phyloP scores from a whole-genome alignment of 2,797 vertebrate species.

The Coracias cyanogaster region DNA sequence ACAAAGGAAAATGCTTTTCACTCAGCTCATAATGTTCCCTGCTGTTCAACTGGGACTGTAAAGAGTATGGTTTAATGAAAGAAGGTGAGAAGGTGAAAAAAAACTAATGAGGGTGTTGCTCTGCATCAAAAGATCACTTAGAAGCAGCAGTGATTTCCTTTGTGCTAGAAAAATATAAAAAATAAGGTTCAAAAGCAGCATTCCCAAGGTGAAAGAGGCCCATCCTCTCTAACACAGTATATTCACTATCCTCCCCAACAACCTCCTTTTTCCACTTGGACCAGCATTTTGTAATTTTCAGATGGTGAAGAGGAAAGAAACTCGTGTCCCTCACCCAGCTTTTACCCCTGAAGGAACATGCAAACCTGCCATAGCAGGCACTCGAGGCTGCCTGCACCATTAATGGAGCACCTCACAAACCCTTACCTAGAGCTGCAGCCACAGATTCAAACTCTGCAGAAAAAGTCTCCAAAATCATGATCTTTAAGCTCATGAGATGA shows the following conservation, averaged over 20 bases:
- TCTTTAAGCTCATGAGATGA: not conserved
- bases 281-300: conserved; percentile 21
- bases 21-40: conserved; percentile 74
- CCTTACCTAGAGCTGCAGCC: not conserved
- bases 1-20: conserved; percentile 77
- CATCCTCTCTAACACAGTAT: not conserved
- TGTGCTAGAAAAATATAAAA: conserved; percentile 41
- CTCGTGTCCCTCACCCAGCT: not conserved
- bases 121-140: conserved; percentile 67
- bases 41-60: conserved; percentile 70
- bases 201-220: conserved; percentile 58
- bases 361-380: not conserved
- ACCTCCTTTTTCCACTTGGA: conserved; percentile 19
- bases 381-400: not conserved
- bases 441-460: not conserved
- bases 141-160: conserved; percentile 52
- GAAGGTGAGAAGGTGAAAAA: conserved; percentile 76
- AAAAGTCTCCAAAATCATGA: not conserved
- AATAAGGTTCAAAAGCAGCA: conserved; percentile 36
- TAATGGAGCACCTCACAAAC: not conserved
- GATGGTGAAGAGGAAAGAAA: conserved; percentile 5
- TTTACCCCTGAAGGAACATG: not conserved
- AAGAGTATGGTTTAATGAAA: conserved; percentile 77
- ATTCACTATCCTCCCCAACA: not conserved
- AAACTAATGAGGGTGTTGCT: conserved; percentile 72